Evolutionary conservation across 2,113 vertebrate genomes (phyloP).

Genomic region (Scopus umbretta): DNA sequence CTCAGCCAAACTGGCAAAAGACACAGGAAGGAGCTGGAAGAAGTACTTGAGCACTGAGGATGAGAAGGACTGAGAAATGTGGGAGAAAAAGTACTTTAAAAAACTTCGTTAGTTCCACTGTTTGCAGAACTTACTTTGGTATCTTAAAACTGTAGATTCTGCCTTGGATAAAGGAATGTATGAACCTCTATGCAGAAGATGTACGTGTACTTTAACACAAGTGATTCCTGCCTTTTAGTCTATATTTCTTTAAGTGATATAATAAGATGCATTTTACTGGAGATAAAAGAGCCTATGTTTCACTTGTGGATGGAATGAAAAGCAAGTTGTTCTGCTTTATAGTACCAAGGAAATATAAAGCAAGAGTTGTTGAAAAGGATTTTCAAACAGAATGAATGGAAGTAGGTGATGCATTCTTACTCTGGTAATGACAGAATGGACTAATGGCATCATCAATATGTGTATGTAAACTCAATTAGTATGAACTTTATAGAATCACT

Average conservation of each 20-base stretch:
- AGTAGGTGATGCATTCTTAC: not conserved
- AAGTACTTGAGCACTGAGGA: not conserved
- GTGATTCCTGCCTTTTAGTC: not conserved
- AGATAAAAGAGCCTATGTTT: not conserved
- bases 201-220: not conserved
- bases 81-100: not conserved
- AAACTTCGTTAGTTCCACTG: not conserved
- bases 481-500: not conserved
- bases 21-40: constrained; percentile 3
- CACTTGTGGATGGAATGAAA: not conserved
- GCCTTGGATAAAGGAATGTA: not conserved
- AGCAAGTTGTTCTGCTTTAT: not conserved
- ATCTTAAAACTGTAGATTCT: not conserved
- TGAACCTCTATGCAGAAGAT: not conserved
- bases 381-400: not conserved
- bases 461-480: not conserved
- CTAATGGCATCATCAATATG: not conserved
- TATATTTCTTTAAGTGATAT: not conserved
- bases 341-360: not conserved
- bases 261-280: not conserved
- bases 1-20: constrained; percentile 59
- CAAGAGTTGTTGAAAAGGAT: not conserved
- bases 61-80: not conserved
- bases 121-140: not conserved
- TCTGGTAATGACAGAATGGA: not conserved